Conservation (phyloP, 2,888 invertebrate species). For the Tupiocoris notatus region DNA sequence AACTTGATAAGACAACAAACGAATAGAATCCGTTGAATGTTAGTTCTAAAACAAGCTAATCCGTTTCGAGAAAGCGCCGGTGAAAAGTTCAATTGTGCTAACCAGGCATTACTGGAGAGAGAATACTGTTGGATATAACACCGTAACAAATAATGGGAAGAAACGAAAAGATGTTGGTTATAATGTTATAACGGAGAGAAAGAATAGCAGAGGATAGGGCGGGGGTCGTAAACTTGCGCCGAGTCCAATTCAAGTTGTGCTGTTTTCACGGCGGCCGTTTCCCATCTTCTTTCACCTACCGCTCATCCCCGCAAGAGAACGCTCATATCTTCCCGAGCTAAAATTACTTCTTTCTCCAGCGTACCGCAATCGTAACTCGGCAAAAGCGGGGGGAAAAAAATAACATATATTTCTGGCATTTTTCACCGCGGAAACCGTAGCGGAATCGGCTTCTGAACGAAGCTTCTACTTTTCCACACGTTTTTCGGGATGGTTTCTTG, state of each 20-base stretch:
- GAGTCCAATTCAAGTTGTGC: neutral
- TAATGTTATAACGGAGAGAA: neutral
- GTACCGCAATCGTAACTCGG: neutral
- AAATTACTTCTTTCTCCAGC: neutral
- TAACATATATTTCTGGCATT: neutral
- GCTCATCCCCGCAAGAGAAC: neutral
- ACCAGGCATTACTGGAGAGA: neutral
- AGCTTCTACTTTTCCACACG: too few species aligned
- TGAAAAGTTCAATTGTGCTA: neutral
- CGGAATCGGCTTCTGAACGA: too few species aligned
- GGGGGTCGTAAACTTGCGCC: neutral
- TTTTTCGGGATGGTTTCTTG: too few species aligned
- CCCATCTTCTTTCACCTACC: neutral
- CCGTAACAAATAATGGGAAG: neutral
- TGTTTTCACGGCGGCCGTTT: neutral
- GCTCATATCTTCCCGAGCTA: neutral
- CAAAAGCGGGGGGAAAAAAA: neutral
- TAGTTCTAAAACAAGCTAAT: too few species aligned
- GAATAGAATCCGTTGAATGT: too few species aligned
- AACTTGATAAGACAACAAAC: too few species aligned
- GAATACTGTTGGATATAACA: neutral
- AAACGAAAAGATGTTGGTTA: neutral
- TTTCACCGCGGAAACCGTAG: neutral
- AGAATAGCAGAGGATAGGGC: neutral
- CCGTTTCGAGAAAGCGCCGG: neutral